Evolutionary conservation across 2,797 vertebrate genomes (phyloP), one percentile per base, ranked within the genome.

Genomic region (Melanotaenia nigrans): DNA sequence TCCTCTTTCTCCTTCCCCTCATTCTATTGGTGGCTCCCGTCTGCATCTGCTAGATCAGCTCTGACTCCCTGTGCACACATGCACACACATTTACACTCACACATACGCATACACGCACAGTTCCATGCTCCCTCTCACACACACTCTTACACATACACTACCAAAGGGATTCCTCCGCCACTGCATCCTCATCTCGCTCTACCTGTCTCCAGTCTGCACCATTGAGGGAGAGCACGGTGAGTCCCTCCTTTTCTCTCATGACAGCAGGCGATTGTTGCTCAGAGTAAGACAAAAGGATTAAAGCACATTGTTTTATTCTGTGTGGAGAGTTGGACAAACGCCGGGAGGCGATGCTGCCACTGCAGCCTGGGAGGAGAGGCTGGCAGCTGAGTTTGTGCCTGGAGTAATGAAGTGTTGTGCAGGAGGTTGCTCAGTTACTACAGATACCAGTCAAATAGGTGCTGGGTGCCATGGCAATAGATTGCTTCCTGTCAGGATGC

Each of bases 21-120:
- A 86, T 89, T 88, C 89, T 78, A 93, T 92, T 92, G 89, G 90
- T 89, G 85, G 88, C 81, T 90, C 82, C 84, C 57, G 87, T 69
- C 90, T 93, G 92, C 92, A 92, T 92, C 89, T 93, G 90, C 92
- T 91, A 84, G 88, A 90, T 90, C 87, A 91, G 91, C 91, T 89
- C 85, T 82, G 81, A 82, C 87, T 85, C 79, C 75, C 63, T 64
- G 53, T 78, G 76, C 72, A 66, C 86, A 64, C 67, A 59, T 56
- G 56, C 62, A 22, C 73, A 65, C 68, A 72, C 73, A 69, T 61
- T 68, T n/a, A 54, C 65, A 28, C 68, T 57, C 57, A 54, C 74
- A n/a, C 55, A 42, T 54, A 62, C 24, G 18, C 74, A n/a, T 51
- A 49, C 59, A 62, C 22, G 18, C 71, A 77, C 77, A 63, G 71